Base-by-base conservation (phyloP, 2,797 vertebrate genomes). In the Lates japonicus region DNA sequence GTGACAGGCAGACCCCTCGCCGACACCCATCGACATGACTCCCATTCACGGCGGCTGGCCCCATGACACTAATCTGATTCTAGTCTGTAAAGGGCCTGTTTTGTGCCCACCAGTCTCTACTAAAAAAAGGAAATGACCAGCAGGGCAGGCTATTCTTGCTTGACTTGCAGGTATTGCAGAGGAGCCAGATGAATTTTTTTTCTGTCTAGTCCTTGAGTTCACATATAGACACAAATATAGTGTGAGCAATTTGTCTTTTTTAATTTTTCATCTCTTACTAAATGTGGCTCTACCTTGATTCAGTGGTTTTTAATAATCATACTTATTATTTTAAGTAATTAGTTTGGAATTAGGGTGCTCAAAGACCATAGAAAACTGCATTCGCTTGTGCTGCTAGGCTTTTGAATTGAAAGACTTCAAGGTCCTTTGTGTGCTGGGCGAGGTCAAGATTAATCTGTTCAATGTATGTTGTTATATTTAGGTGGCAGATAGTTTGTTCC, bases 31-130 rank as follows among this genome's bases (percentile, higher is more conserved):
- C 58, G 71, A 88, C 89, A 89, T 67, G 85, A 86, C 85, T 88
- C 87, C 86, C 84, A 91, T 92, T 93, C 92, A 89, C 57, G 11
- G 77, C 84, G 69, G 88, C 83, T 81, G 90, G 88, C 88, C 89
- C 85, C 70, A n/a, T 88, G 90, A 93, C 92, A 93, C 87, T 91
- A 89, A 94, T 93, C 90, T 82, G 89, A 93, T 91, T 92, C 87
- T 64, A 77, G 86, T 88, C 88, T 74, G 90, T 84, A 86, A 87
- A 87, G 82, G 76, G 70, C 33, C 86, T 58, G 73, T 84, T 91
- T 78, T 76, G 66, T 20, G 8, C 84, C 85, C 68, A 76, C 77
- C 44, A 41, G 85, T 54, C 44, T 46, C 62, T 17, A 25, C 84
- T 82, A 72, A 84, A 88, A 70, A 91, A 76, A 86, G 88, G 83